Base-by-base conservation (phyloP, 2,888 invertebrate genomes). In the Andrena bicolor region DNA sequence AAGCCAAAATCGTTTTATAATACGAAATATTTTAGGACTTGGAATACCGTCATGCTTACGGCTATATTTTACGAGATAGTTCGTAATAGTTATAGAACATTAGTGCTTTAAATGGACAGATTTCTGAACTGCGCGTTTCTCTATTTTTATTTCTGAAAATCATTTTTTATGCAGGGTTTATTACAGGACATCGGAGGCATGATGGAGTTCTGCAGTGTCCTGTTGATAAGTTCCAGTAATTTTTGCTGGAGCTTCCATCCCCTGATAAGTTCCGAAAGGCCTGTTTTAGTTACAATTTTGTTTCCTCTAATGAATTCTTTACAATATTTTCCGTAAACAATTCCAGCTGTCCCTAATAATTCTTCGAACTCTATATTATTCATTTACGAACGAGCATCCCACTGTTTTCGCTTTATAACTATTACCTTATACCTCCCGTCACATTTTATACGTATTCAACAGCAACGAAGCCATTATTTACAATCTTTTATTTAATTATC, bases 11-110 rank as follows among this genome's bases (percentile, higher is more conserved):
- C 28, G 1, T 60, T 49, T 2, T 73, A 23, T 51, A 10, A 65
- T 49, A 8, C 7, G 7, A 35, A 73, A 73, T 28, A 73, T 66
- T 58, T 51, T 35, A 2, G 76, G 26, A 60, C 16, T 16, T 16
- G 16, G 41, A 49, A 23, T 53, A 66, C 20, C n/a, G 20, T 10
- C 26, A 26, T 26, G 23, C 10, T 56, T 16, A 13, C 8, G 32
- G 23, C 23, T 65, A 20, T 23, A 51, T 6, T 51, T 26, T 56
- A 23, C 5, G 8, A 32, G 30, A 28, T 23, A 35, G 10, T 20
- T 48, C 16, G 10, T 8, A 30, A 51, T n/a, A n/a, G 8, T 51
- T 49, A 20, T 16, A 26, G 7, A 28, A 49, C 28, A 51, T 30
- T 10, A 65, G 16, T n/a, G n/a, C 16, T n/a, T 58, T 26, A 41